A percentile compares a stretch with the other conserved stretches of the same genome.
phyloP scores from a whole-genome alignment of 2,888 invertebrate genomes.

The Vanessa cardui region DNA sequence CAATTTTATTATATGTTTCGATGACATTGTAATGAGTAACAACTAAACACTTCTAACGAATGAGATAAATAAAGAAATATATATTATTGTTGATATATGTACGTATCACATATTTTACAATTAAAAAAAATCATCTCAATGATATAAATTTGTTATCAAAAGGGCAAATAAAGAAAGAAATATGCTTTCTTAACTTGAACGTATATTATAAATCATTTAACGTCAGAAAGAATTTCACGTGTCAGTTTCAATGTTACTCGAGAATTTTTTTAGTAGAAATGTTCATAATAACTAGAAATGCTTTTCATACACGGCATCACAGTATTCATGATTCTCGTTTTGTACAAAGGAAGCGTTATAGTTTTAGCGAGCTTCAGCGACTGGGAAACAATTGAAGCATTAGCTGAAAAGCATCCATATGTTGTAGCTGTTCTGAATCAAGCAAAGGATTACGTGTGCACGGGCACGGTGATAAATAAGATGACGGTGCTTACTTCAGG shows the following conservation, averaged over 20 bases:
- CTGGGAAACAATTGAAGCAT: slow-evolving; percentile 51
- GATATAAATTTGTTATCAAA: not conserved
- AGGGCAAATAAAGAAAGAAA: not conserved
- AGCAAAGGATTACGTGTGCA: slow-evolving; percentile 55
- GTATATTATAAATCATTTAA: not conserved
- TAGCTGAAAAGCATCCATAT: slow-evolving; percentile 64
- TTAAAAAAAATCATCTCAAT: no score
- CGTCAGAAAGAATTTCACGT: not conserved
- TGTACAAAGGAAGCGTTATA: not conserved
- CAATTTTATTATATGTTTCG: no score
- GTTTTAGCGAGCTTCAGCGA: slow-evolving; percentile 23
- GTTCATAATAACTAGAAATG: not conserved
- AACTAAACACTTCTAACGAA: not conserved
- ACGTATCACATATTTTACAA: not conserved
- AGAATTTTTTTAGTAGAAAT: slow-evolving; percentile 9
- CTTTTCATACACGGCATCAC: not conserved
- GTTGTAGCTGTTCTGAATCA: slow-evolving; percentile 58
- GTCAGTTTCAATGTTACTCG: not conserved
- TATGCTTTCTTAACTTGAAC: no score
- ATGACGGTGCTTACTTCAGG: slow-evolving; percentile 63
- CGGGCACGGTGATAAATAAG: slow-evolving; percentile 58
- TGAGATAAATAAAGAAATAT: no score
- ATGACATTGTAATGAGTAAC: no score
- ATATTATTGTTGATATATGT: not conserved
- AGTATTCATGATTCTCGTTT: not conserved